Conservation (phyloP, 2,888 invertebrate genomes). For the Acronicta aceris region DNA sequence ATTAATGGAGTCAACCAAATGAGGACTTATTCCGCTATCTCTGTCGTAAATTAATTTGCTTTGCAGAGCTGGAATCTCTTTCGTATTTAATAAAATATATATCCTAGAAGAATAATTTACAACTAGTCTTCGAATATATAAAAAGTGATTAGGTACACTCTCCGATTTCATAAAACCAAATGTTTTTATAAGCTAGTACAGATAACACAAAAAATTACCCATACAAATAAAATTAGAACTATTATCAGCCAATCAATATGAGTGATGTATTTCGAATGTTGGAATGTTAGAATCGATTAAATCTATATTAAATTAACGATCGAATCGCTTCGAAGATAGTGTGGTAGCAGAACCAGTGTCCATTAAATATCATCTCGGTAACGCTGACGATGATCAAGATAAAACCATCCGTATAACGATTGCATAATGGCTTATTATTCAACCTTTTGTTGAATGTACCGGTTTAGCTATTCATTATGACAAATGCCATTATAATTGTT, state of each 20-base stretch:
- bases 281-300: slow-evolving; percentile 48
- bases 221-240: slow-evolving; percentile 26
- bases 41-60: slow-evolving; percentile 25
- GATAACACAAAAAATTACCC: slow-evolving; percentile 9
- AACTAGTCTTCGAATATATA: too few species aligned
- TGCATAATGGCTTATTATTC: slow-evolving; percentile 69
- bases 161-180: too few species aligned
- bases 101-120: too few species aligned
- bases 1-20: slow-evolving; percentile 34
- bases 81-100: background rate
- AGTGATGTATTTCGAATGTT: slow-evolving; percentile 42
- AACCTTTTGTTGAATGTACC: slow-evolving; percentile 65
- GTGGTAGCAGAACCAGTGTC: slow-evolving; percentile 65
- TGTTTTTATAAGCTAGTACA: background rate
- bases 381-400: slow-evolving; percentile 66
- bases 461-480: slow-evolving; percentile 61
- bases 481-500: slow-evolving; percentile 55
- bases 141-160: too few species aligned
- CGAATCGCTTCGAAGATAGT: slow-evolving; percentile 57
- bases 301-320: slow-evolving; percentile 58
- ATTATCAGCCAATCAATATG: slow-evolving; percentile 39
- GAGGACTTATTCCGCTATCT: slow-evolving; percentile 24
- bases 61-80: slow-evolving; percentile 3
- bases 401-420: slow-evolving; percentile 65
- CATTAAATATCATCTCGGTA: slow-evolving; percentile 64